phyloP scores from a whole-genome alignment of 2,888 invertebrate genomes.

The Seira ritae region DNA sequence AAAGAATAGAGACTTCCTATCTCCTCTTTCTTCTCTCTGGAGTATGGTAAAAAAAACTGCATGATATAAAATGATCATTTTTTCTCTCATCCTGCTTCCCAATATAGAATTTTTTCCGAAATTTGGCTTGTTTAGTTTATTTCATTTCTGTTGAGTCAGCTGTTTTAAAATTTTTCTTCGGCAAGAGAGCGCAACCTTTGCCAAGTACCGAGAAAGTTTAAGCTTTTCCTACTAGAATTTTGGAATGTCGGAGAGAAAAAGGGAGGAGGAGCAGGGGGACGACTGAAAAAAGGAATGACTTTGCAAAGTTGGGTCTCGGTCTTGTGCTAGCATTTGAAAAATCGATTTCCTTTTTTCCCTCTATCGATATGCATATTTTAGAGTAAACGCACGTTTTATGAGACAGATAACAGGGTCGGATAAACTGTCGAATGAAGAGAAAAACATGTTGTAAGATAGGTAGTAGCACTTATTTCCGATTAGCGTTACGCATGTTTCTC shows the following conservation, averaged over 20 bases:
- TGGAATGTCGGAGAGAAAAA: not conserved
- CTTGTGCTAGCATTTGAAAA: not conserved
- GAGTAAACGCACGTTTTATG: slow-evolving; percentile 1
- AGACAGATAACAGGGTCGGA: not conserved
- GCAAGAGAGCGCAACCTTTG: slow-evolving; percentile 15
- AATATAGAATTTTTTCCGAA: slow-evolving; percentile 1
- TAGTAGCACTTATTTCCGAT: not conserved
- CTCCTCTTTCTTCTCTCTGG: slow-evolving; percentile 14
- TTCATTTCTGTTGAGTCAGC: slow-evolving; percentile 22
- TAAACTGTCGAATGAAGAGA: slow-evolving; percentile 2
- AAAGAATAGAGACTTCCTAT: not conserved
- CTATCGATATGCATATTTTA: not conserved
- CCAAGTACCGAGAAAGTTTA: not conserved
- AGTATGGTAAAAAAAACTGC: slow-evolving; percentile 9
- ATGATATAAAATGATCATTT: slow-evolving; percentile 28
- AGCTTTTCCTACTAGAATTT: not conserved
- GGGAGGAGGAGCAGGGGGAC: not conserved
- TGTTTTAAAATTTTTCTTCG: slow-evolving; percentile 12
- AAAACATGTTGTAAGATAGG: not conserved
- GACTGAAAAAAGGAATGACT: not conserved
- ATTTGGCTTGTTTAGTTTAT: not conserved
- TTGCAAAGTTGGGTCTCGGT: not conserved
- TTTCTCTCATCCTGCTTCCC: not conserved
- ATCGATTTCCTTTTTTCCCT: not conserved
- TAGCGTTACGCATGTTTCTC: not conserved